Evolutionary conservation across 2,113 vertebrate genomes (phyloP), one percentile per base, ranked within the genome.

Genomic region (Collichthys lucidus): DNA sequence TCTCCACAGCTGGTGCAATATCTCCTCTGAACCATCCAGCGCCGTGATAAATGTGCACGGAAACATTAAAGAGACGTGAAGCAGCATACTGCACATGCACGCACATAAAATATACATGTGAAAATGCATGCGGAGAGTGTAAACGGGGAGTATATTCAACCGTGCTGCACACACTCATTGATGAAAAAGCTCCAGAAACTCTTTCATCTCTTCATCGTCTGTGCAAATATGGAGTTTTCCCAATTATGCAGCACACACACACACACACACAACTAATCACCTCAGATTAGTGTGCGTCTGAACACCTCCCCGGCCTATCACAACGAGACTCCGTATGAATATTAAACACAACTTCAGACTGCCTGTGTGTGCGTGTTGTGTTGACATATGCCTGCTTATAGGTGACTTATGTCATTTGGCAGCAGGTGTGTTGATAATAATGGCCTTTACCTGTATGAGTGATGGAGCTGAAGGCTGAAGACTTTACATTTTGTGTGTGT

Each of bases 251-350:
- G 40, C 49, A 2, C 55, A 64, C 22, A 16, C 49, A 2, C 49
- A 63, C 22, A 16, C 70, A 31, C 53, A 61, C 17, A 72, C 8
- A 29, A 60, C 68, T 87, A 85, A 87, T 87, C 82, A 88, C 62
- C 66, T 80, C 69, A 26, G 75, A 87, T 89, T 82, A 79, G 52
- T 65, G 70, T 82, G 86, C 64, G 63, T 72, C 68, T 74, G 59
- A 68, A 79, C 56, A 29, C 73, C 86, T 79, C 70, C 70, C 55
- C 53, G 22, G 47, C 42, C 47, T 29, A 59, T 59, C 68, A 82
- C 57, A 29, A 55, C 79, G 26, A 52, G 9, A 80, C 72, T 68
- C 29, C 0, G 4, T 46, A 46, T 84, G 69, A 82, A 86, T 89
- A 70, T 81, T 83, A 85, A 85, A 83, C 55, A 56, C 61, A 61